A percentile compares a stretch with the other conserved stretches of the same genome.
These are phyloP conservation scores for Pollenia griseotomentosa DNA, from an alignment of 2,888 invertebrate species.

Conservation along the genomic window DNA sequence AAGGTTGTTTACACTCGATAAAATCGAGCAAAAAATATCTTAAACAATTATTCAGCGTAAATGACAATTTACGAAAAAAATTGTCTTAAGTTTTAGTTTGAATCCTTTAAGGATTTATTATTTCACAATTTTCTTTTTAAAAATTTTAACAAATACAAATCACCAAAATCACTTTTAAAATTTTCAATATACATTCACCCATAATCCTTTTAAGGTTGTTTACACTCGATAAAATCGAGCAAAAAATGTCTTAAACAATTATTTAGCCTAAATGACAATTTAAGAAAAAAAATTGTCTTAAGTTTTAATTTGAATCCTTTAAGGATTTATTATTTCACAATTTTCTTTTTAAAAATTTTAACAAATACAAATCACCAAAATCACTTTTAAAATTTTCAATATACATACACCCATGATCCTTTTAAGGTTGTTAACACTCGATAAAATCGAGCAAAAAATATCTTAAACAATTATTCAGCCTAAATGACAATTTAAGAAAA, in stretches of 20 bases:
- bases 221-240: background rate
- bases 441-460: no score
- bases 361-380: no score
- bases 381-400: no score
- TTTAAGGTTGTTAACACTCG: background rate
- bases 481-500: no score
- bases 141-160: background rate
- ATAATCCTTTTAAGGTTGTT: slow-evolving; percentile 27
- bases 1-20: background rate
- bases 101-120: slow-evolving; percentile 34
- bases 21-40: background rate
- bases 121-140: slow-evolving; percentile 1
- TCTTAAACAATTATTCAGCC: background rate
- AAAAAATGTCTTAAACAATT: background rate
- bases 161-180: no score
- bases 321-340: slow-evolving; percentile 23
- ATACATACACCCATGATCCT: slow-evolving; percentile 66
- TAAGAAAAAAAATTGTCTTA: background rate
- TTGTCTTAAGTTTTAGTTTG: background rate
- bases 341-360: slow-evolving; percentile 13
- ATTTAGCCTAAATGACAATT: no score
- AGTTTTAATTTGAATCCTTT: slow-evolving; percentile 3
- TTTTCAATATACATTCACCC: slow-evolving; percentile 55
- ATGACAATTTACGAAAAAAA: background rate
- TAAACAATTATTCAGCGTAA: background rate